Percentiles rank a stretch among this genome's conserved stretches.
Conservation (phyloP, 2,888 invertebrate species). For the Melipona bicolor region DNA sequence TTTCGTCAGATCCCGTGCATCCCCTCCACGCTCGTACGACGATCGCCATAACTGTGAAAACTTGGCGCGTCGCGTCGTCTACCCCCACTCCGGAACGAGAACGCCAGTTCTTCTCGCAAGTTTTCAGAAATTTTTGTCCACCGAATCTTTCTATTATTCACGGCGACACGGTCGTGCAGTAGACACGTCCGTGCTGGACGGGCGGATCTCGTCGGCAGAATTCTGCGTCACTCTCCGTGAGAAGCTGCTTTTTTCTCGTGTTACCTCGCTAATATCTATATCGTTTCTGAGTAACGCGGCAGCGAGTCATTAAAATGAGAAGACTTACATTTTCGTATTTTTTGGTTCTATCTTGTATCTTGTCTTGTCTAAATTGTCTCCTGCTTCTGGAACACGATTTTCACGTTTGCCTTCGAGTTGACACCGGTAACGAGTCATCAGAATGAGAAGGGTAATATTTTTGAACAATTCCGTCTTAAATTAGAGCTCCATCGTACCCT, state of each 20-base stretch:
- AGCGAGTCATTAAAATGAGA: neutral
- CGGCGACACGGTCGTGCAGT: neutral
- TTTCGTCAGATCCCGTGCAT: neutral
- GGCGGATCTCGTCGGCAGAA: conserved; percentile 13
- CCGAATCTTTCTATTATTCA: conserved; percentile 17
- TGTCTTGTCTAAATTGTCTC: too few relatives aligned
- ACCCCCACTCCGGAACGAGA: neutral
- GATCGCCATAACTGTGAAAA: conserved; percentile 8
- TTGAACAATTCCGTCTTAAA: too few relatives aligned
- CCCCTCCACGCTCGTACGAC: neutral
- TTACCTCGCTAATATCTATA: too few relatives aligned
- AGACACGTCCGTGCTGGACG: neutral
- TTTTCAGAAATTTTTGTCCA: conserved; percentile 5
- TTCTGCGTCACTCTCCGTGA: neutral
- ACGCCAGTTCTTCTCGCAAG: neutral
- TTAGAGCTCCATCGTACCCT: neutral
- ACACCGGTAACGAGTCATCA: too few relatives aligned
- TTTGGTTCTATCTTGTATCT: neutral
- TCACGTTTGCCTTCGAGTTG: too few relatives aligned
- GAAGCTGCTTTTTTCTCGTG: neutral
- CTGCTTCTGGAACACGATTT: too few relatives aligned
- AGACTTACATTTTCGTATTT: neutral
- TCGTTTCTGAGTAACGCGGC: neutral
- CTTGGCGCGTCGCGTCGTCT: neutral
- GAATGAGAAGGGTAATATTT: too few relatives aligned